phyloP scores from a whole-genome alignment of 2,888 invertebrate species.

The Nemoura dubitans region DNA sequence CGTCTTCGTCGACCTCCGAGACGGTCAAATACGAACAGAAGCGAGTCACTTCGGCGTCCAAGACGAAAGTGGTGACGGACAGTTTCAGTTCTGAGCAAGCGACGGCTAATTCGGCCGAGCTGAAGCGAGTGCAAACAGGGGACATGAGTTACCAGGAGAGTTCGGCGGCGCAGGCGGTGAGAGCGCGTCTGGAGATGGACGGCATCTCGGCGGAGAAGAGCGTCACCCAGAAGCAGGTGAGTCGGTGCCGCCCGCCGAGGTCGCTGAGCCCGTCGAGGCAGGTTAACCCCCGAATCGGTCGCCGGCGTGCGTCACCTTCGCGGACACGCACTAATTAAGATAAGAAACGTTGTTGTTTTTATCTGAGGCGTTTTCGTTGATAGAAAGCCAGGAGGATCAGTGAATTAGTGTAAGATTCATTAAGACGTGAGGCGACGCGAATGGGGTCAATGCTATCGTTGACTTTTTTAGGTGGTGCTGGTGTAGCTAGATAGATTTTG shows the following conservation, averaged over 20 bases:
- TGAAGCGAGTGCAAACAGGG: constrained; percentile 79
- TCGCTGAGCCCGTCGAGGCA: not conserved
- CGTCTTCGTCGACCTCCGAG: constrained; percentile 60
- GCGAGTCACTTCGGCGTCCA: constrained; percentile 79
- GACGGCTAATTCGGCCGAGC: constrained; percentile 76
- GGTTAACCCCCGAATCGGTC: not conserved
- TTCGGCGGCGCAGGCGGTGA: constrained; percentile 74
- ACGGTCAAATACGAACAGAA: constrained; percentile 86
- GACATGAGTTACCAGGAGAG: constrained; percentile 58
- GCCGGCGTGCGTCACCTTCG: not conserved
- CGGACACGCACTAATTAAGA: not conserved
- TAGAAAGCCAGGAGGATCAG: not conserved
- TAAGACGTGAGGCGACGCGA: not conserved
- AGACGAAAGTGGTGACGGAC: constrained; percentile 82
- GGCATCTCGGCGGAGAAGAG: constrained; percentile 88
- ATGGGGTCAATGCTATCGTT: not conserved
- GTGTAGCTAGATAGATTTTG: not conserved
- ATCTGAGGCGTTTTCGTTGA: not conserved
- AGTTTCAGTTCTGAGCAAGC: constrained; percentile 83
- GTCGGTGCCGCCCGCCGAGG: constrained; percentile 51
- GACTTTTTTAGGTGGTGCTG: not conserved
- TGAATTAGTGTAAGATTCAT: not conserved
- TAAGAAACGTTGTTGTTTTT: not conserved
- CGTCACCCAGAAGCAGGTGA: constrained; percentile 82
- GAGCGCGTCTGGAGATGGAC: constrained; percentile 82